Percentiles rank a stretch among this genome's conserved stretches.
These are phyloP conservation scores for Meganola albula DNA, from an alignment of 2,888 invertebrate species.

Conservation along the genomic window DNA sequence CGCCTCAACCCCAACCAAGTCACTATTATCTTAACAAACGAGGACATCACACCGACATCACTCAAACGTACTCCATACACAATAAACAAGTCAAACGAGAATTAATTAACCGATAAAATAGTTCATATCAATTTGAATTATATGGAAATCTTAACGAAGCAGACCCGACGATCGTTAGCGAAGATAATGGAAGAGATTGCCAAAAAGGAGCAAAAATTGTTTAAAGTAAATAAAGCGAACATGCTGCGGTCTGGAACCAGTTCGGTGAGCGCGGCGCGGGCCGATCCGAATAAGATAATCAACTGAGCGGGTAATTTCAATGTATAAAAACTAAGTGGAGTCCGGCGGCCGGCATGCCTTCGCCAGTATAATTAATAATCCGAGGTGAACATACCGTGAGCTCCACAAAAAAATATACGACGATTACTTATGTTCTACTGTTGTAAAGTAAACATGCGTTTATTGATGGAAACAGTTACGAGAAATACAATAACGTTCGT, in stretches of 20 bases:
- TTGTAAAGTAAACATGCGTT: conserved; percentile 30
- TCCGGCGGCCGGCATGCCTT: conserved; percentile 41
- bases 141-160: conserved; percentile 69
- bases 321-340: conserved; percentile 54
- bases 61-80: conserved; percentile 41
- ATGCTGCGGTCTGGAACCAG: conserved; percentile 61
- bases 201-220: conserved; percentile 71
- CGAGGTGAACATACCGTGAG: conserved; percentile 39
- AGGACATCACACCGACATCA: conserved; percentile 62
- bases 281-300: conserved; percentile 71
- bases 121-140: conserved; percentile 56
- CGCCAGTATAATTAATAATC: conserved; percentile 60
- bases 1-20: conserved; percentile 52
- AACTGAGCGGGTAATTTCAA: conserved; percentile 62
- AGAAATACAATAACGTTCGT: background rate
- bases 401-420: conserved; percentile 29
- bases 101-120: conserved; percentile 52
- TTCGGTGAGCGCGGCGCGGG: conserved; percentile 44
- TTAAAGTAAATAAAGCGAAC: conserved; percentile 73
- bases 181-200: conserved; percentile 70
- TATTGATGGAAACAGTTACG: conserved; percentile 25
- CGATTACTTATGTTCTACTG: conserved; percentile 35
- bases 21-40: conserved; percentile 66
- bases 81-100: conserved; percentile 54
- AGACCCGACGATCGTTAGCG: conserved; percentile 61